Conservation (phyloP, 2,113 vertebrate genomes). For the Tachuris rubrigastra region DNA sequence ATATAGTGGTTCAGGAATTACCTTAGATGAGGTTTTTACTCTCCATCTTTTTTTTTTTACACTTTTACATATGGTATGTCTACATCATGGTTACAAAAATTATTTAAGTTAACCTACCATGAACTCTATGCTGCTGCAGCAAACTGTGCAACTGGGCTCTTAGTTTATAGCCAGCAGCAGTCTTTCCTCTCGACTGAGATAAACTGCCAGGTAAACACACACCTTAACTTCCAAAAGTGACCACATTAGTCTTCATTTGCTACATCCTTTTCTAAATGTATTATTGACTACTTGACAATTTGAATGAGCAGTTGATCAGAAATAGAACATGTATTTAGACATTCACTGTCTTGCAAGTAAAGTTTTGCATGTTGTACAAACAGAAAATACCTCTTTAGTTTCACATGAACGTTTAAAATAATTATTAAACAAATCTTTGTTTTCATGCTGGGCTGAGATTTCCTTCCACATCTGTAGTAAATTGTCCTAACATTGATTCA, state of each 20-base stretch:
- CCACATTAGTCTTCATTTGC: background rate
- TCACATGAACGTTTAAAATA: slow-evolving; percentile 32
- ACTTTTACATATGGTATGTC: background rate
- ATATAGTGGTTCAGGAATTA: background rate
- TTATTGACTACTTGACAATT: background rate
- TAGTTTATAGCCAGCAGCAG: background rate
- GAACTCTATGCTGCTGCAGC: background rate
- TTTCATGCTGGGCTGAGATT: slow-evolving; percentile 58
- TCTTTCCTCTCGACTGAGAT: background rate
- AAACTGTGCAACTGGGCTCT: background rate
- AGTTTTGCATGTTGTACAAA: background rate
- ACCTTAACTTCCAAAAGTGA: background rate
- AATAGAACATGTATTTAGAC: background rate
- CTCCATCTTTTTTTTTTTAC: background rate
- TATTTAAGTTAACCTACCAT: background rate
- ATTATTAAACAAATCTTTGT: slow-evolving; percentile 37
- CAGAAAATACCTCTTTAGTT: background rate
- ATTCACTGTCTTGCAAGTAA: background rate
- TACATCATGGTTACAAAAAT: background rate
- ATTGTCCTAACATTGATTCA: slow-evolving; percentile 19
- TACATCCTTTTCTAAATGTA: background rate
- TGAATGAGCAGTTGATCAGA: background rate
- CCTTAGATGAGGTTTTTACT: background rate
- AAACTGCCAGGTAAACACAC: background rate
- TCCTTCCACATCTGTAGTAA: slow-evolving; percentile 56